phyloP scores from a whole-genome alignment of 2,888 invertebrate genomes.

The Drosophila mayaguana region DNA sequence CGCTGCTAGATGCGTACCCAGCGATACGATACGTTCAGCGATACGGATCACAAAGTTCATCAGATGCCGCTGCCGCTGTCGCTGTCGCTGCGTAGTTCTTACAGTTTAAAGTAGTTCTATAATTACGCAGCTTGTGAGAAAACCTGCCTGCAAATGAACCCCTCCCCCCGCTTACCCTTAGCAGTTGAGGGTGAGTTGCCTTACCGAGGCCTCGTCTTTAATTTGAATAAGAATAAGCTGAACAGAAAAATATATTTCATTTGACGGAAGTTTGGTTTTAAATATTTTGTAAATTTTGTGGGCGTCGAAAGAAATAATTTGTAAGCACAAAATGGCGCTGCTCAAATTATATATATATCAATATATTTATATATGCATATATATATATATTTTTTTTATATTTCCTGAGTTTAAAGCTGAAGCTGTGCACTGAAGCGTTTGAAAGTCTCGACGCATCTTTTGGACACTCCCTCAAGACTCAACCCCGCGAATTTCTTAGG shows the following conservation, averaged over 20 bases:
- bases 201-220: slow-evolving; percentile 1
- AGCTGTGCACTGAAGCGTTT: slow-evolving; percentile 62
- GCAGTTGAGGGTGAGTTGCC: slow-evolving; percentile 28
- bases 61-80: slow-evolving; percentile 11
- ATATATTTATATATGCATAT: slow-evolving; percentile 1
- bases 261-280: slow-evolving; percentile 78
- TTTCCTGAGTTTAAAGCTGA: slow-evolving; percentile 31
- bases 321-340: slow-evolving; percentile 63
- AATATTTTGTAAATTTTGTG: slow-evolving; percentile 81
- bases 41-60: slow-evolving; percentile 41
- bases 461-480: slow-evolving; percentile 72
- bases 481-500: slow-evolving; percentile 38
- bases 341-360: slow-evolving; percentile 34
- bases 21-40: slow-evolving; percentile 60
- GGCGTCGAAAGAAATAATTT: slow-evolving; percentile 65
- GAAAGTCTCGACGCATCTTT: slow-evolving; percentile 60
- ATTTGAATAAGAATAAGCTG: slow-evolving; percentile 71
- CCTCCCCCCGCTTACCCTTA: not conserved
- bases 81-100: slow-evolving; percentile 42
- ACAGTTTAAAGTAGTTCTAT: slow-evolving; percentile 57
- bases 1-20: slow-evolving; percentile 58
- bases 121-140: slow-evolving; percentile 76
- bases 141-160: slow-evolving; percentile 35
- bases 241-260: slow-evolving; percentile 24
- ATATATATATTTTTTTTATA: not conserved